Evolutionary conservation across 1,140 invertebrate species (phyloP), one percentile per base, ranked within the genome.

Genomic region (Aleiodes sp.): DNA sequence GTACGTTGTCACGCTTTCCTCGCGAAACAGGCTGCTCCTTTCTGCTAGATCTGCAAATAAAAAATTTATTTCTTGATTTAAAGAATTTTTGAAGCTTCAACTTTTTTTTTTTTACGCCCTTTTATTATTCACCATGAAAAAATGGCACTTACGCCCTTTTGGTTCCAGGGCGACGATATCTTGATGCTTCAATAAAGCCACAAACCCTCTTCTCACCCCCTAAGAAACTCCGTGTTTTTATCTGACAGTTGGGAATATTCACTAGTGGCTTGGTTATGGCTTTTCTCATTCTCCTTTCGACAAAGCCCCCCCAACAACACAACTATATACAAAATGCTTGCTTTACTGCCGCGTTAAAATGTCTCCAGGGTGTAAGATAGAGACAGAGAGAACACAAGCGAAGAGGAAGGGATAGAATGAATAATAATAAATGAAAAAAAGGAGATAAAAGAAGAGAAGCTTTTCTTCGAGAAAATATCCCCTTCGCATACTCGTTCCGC

Each of bases 1-100:
- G 84, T 91, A 95, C 67, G 90, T 90, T 33, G 89, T 90, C 69
- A 92, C 90, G 61, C 88, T 89, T 39, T 90, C 88, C 75, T 91
- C 89, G 73, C 71, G 71, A 72, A 86, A 79, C 46, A 78, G 65
- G 31, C 59, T 76, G 33, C 75, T 75, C 60, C 46, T 75, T 4
- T 79, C 75, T 26, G 65, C 68, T 69, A 83, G 62, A 79, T 82
- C 82, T 84, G 75, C 8, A 82, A 83, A 60, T 70, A 29, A 67
- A 29, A 68, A 46, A 52, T 1, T 12, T 43, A 16, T 2, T 1
- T 43, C 4, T 35, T 6, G 4, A 35, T 35, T 35, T 6, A 35
- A 35, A 10, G 31, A 35, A n/a, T n/a, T n/a, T n/a, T n/a, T n/a
- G n/a, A n/a, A n/a, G n/a, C n/a, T n/a, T n/a, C n/a, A n/a, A n/a